Conservation (phyloP, 2,113 vertebrate genomes). For the Eleginops maclovinus region DNA sequence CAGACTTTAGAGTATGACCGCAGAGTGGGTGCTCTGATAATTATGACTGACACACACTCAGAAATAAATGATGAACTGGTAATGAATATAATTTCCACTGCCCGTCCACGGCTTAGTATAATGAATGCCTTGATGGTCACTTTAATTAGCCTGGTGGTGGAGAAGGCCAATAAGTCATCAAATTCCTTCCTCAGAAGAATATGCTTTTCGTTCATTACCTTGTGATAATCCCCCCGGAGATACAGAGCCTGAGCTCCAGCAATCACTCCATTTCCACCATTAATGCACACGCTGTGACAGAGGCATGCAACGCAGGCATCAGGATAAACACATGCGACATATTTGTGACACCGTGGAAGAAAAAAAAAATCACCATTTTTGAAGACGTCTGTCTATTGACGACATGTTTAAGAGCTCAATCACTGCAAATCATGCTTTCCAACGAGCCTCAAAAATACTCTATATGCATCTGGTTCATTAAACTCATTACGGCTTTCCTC, state of each 20-base stretch:
- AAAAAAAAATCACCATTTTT: constrained; percentile 39
- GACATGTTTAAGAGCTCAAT: constrained; percentile 67
- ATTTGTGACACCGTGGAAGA: constrained; percentile 39
- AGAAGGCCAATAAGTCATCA: constrained; percentile 38
- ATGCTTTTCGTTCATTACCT: constrained; percentile 35
- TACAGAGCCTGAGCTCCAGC: constrained; percentile 22
- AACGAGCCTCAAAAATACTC: constrained; percentile 66
- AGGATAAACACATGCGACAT: constrained; percentile 43
- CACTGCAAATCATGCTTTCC: constrained; percentile 75
- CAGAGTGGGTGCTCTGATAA: constrained; percentile 41
- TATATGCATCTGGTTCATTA: constrained; percentile 77
- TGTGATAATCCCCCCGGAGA: constrained; percentile 15
- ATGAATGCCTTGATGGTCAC: constrained; percentile 64
- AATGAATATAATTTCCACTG: constrained; percentile 61
- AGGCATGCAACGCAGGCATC: constrained; percentile 10
- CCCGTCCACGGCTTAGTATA: constrained; percentile 47
- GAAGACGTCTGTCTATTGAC: constrained; percentile 44
- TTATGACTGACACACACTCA: constrained; percentile 60
- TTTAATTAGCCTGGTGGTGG: constrained; percentile 59
- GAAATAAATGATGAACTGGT: constrained; percentile 55
- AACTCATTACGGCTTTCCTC: constrained; percentile 58
- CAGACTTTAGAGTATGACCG: constrained; percentile 20
- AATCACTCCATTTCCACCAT: constrained; percentile 40
- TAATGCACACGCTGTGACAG: constrained; percentile 23
- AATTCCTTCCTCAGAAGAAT: constrained; percentile 32